Conservation (phyloP, 2,888 invertebrate genomes). For the Drosophila mimica region DNA sequence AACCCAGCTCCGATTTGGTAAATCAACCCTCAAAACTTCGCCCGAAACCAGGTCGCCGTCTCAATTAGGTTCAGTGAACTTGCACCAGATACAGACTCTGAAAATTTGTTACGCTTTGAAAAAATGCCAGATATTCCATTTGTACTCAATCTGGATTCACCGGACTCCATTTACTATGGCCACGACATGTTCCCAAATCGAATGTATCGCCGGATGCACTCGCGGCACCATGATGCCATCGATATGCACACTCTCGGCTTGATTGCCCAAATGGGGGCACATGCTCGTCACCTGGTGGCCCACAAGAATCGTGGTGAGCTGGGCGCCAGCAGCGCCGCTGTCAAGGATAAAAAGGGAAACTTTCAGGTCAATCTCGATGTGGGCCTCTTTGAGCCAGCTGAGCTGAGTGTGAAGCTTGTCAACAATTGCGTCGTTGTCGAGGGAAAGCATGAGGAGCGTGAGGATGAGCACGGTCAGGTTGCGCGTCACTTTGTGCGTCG, state of each 20-base stretch:
- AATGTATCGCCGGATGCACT: slow-evolving; percentile 76
- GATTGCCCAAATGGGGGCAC: slow-evolving; percentile 78
- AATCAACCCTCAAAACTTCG: slow-evolving; percentile 50
- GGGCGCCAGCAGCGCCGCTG: slow-evolving; percentile 35
- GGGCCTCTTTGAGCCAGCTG: slow-evolving; percentile 89
- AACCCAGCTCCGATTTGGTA: slow-evolving; percentile 9
- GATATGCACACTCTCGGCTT: slow-evolving; percentile 80
- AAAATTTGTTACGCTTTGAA: slow-evolving; percentile 1
- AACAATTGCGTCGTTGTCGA: slow-evolving; percentile 87
- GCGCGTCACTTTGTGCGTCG: slow-evolving; percentile 91
- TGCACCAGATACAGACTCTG: slow-evolving; percentile 62
- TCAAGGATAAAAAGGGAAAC: slow-evolving; percentile 87
- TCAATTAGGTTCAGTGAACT: slow-evolving; percentile 64
- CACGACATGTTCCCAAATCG: slow-evolving; percentile 82
- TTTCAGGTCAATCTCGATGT: slow-evolving; percentile 90
- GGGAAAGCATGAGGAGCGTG: slow-evolving; percentile 90
- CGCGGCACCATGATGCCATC: slow-evolving; percentile 73
- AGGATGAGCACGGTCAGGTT: slow-evolving; percentile 90
- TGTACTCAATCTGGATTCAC: slow-evolving; percentile 78
- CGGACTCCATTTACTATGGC: slow-evolving; percentile 79
- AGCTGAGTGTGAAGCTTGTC: slow-evolving; percentile 89
- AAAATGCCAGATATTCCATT: slow-evolving; percentile 82
- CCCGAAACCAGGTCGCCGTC: slow-evolving; percentile 50
- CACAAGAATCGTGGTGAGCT: slow-evolving; percentile 62
- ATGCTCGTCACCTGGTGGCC: slow-evolving; percentile 71